Percentiles rank a stretch among this genome's conserved stretches.
These are phyloP conservation scores for Dendrolimus kikuchii DNA, from an alignment of 1,140 invertebrate species.

Conservation along the genomic window DNA sequence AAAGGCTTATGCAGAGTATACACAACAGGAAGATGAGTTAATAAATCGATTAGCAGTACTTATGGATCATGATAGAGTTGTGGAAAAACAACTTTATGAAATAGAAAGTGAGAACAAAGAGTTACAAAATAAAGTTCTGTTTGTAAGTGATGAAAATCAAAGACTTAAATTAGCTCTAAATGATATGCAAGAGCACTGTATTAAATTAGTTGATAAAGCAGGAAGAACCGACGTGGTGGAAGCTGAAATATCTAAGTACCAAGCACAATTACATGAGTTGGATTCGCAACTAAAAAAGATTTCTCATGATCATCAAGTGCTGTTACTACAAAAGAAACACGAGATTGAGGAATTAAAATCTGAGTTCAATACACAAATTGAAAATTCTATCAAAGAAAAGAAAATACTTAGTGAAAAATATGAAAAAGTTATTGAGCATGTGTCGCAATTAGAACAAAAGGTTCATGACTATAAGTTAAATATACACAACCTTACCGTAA, in stretches of 20 bases:
- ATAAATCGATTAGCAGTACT: conserved; percentile 70
- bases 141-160: conserved; percentile 58
- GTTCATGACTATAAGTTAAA: conserved; percentile 46
- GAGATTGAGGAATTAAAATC: conserved; percentile 76
- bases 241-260: conserved; percentile 35
- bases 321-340: conserved; percentile 65
- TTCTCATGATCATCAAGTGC: conserved; percentile 68
- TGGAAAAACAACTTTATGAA: conserved; percentile 71
- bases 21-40: conserved; percentile 71
- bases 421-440: conserved; percentile 71
- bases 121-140: conserved; percentile 64
- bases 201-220: conserved; percentile 34
- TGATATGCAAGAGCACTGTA: conserved; percentile 50
- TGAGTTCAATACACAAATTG: conserved; percentile 76
- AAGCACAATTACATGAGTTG: conserved; percentile 49
- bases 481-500: conserved; percentile 39
- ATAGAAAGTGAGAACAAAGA: conserved; percentile 74
- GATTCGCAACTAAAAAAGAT: conserved; percentile 71
- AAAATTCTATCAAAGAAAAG: conserved; percentile 71
- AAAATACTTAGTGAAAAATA: conserved; percentile 70
- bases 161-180: conserved; percentile 41
- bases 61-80: conserved; percentile 72
- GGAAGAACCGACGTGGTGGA: conserved; percentile 39
- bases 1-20: conserved; percentile 70
- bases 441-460: conserved; percentile 54